These are phyloP conservation scores for Homalodisca vitripennis DNA, from an alignment of 1,140 invertebrate genomes.

Conservation along the genomic window DNA sequence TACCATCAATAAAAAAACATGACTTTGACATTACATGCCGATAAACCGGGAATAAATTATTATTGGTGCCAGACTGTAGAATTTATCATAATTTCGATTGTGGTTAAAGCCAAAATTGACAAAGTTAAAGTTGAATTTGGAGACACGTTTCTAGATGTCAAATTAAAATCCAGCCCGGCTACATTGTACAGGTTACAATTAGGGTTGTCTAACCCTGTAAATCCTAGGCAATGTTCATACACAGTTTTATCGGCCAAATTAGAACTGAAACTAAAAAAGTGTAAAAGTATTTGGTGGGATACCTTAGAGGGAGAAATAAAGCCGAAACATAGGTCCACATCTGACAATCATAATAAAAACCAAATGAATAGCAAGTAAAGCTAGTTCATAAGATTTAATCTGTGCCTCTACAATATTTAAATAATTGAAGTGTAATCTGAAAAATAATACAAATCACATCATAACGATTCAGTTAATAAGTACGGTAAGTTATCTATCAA, in stretches of 20 bases:
- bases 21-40: not conserved
- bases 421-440: constrained; percentile 18
- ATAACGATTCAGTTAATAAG: too few species aligned
- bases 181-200: constrained; percentile 5
- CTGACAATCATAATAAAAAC: not conserved
- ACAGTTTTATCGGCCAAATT: constrained; percentile 9
- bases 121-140: constrained; percentile 11
- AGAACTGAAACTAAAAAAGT: constrained; percentile 5
- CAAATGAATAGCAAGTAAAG: too few species aligned
- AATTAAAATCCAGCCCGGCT: not conserved
- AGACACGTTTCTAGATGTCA: constrained; percentile 10
- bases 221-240: constrained; percentile 5
- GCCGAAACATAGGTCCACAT: not conserved
- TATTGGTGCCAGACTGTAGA: constrained; percentile 1
- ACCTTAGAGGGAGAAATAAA: constrained; percentile 11
- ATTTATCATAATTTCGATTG: not conserved
- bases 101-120: constrained; percentile 8
- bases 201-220: not conserved
- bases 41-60: not conserved
- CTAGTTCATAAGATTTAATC: too few species aligned
- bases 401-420: not conserved
- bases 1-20: too few species aligned
- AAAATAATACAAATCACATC: too few species aligned
- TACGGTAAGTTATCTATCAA: too few species aligned
- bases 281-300: not conserved